A percentile compares a stretch with the other conserved stretches of the same genome.
Conservation (phyloP, 2,888 invertebrate species). For the Drosophila fungiperda region DNA sequence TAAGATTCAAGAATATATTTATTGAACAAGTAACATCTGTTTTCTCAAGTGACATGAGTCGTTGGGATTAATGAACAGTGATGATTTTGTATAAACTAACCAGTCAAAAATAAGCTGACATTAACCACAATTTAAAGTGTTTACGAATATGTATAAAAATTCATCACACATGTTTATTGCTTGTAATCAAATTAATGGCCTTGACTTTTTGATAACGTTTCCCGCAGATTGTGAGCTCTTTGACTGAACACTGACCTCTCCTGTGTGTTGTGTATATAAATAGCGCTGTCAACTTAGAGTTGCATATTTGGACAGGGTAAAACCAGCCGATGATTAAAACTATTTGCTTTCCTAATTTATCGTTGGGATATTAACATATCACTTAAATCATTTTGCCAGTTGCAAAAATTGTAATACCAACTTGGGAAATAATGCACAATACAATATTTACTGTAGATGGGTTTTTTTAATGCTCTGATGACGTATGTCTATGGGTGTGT, state of each 20-base stretch:
- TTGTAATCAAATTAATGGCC: background rate
- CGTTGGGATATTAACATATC: conserved; percentile 20
- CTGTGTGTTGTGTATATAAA: background rate
- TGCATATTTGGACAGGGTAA: background rate
- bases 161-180: background rate
- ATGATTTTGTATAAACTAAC: background rate
- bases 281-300: background rate
- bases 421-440: conserved; percentile 3
- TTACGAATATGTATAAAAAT: background rate
- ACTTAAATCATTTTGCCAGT: background rate
- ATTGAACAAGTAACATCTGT: background rate
- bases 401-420: background rate
- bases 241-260: conserved; percentile 10
- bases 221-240: background rate
- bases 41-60: background rate
- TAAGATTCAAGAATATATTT: background rate
- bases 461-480: conserved; percentile 2
- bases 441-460: background rate
- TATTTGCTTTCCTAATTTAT: background rate
- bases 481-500: background rate
- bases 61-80: background rate
- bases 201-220: conserved; percentile 4
- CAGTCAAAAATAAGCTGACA: background rate
- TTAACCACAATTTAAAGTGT: background rate
- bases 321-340: background rate